Evolutionary conservation across 2,113 vertebrate genomes (phyloP).

Genomic region (Mormoops blainvillei): DNA sequence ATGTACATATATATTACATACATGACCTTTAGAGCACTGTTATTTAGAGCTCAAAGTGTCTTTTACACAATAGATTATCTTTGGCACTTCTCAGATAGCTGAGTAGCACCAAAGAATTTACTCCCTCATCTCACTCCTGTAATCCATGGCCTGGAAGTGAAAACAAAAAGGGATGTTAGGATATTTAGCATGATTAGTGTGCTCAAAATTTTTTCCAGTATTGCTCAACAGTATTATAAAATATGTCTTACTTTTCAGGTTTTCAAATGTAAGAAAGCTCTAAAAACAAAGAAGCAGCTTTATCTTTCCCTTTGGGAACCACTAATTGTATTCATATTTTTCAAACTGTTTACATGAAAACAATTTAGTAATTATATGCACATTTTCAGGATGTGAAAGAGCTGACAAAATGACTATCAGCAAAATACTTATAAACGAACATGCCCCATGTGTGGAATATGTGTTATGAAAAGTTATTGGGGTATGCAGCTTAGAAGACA

Average conservation of each 20-base stretch:
- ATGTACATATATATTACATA: neutral
- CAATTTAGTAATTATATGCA: neutral
- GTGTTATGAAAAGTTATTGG: neutral
- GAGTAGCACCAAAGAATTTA: neutral
- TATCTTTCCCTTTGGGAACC: neutral
- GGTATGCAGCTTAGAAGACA: neutral
- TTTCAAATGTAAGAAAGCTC: neutral
- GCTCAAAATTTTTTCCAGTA: neutral
- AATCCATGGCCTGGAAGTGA: neutral
- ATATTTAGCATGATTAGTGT: neutral
- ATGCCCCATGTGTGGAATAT: neutral
- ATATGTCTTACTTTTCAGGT: neutral
- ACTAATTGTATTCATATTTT: neutral
- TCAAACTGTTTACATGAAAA: neutral
- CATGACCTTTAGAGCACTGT: neutral
- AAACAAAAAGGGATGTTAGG: neutral
- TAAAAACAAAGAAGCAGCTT: neutral
- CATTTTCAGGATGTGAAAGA: neutral
- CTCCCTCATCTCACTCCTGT: neutral
- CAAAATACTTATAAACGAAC: neutral
- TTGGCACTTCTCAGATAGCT: neutral
- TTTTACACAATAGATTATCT: neutral
- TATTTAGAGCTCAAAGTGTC: neutral
- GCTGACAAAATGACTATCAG: neutral
- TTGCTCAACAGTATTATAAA: neutral